Percentiles rank a stretch among this genome's conserved stretches.
Evolutionary conservation across 2,888 invertebrate species (phyloP).

Genomic region (Brenthis hecate): DNA sequence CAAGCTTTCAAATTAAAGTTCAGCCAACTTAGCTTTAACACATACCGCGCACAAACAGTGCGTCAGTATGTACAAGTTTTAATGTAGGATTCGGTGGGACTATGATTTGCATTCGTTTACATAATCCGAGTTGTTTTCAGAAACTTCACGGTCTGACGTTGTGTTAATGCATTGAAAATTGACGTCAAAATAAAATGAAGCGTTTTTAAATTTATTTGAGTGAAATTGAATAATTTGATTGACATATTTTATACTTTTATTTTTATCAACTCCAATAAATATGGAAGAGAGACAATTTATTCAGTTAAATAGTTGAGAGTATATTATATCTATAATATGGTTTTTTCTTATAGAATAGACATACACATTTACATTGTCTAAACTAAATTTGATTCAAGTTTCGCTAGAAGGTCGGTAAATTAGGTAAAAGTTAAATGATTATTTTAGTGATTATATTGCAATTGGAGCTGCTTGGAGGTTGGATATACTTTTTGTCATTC

Average conservation of each 20-base stretch:
- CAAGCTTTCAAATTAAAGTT: background rate
- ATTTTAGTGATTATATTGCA: too few relatives aligned
- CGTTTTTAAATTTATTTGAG: background rate
- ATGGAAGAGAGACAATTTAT: too few relatives aligned
- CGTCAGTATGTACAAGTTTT: conserved; percentile 42
- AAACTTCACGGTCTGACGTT: conserved; percentile 37
- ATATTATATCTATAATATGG: too few relatives aligned
- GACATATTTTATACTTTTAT: background rate
- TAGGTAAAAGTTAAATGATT: too few relatives aligned
- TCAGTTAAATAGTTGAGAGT: too few relatives aligned
- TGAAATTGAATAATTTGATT: background rate
- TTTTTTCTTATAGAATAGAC: too few relatives aligned
- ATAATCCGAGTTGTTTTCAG: conserved; percentile 49
- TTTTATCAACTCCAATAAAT: too few relatives aligned
- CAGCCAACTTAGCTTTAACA: conserved; percentile 2
- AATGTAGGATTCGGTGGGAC: conserved; percentile 47
- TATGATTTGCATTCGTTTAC: conserved; percentile 53
- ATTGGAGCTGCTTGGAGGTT: too few relatives aligned
- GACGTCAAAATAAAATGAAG: conserved; percentile 6
- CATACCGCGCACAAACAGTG: conserved; percentile 14
- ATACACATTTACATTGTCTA: too few relatives aligned
- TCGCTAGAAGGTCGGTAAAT: too few relatives aligned
- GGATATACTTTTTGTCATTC: too few relatives aligned
- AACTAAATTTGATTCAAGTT: too few relatives aligned
- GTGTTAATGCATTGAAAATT: conserved; percentile 23